These are phyloP conservation scores for Drosophila picticornis DNA, from an alignment of 2,888 invertebrate genomes.

Conservation along the genomic window DNA sequence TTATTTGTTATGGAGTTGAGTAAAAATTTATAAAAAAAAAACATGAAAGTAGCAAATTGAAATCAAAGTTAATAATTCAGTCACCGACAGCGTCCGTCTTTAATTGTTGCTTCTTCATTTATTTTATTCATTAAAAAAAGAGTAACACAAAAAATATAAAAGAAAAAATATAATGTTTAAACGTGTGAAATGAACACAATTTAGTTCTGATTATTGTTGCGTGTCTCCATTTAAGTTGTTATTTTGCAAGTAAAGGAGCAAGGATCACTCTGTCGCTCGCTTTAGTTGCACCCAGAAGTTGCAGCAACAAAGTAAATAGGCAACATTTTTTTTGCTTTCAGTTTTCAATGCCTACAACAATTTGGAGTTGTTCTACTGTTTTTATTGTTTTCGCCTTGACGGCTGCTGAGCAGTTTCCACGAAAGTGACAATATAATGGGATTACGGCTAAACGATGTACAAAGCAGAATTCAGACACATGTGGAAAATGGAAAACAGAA, in stretches of 20 bases:
- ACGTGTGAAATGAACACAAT: not conserved
- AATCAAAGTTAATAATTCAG: not conserved
- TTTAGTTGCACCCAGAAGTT: not conserved
- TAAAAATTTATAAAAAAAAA: not conserved
- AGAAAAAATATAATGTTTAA: not conserved
- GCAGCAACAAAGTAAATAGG: not conserved
- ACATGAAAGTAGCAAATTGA: not conserved
- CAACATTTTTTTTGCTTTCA: not conserved
- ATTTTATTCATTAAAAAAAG: too few species aligned
- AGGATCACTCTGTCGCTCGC: not conserved
- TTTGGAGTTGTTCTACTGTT: not conserved
- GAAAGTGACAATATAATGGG: conserved; percentile 55
- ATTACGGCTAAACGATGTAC: conserved; percentile 56
- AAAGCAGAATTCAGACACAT: conserved; percentile 28
- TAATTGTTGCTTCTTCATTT: too few species aligned
- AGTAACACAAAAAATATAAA: not conserved
- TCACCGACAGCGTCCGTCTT: not conserved
- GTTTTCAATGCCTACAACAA: not conserved
- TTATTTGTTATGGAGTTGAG: not conserved
- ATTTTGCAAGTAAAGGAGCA: not conserved
- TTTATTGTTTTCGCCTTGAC: not conserved
- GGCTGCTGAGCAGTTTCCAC: conserved; percentile 47
- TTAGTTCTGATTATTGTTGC: not conserved
- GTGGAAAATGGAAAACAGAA: conserved; percentile 25
- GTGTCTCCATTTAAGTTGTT: not conserved